phyloP scores from a whole-genome alignment of 2,888 invertebrate genomes.

The Prosapia bicincta region DNA sequence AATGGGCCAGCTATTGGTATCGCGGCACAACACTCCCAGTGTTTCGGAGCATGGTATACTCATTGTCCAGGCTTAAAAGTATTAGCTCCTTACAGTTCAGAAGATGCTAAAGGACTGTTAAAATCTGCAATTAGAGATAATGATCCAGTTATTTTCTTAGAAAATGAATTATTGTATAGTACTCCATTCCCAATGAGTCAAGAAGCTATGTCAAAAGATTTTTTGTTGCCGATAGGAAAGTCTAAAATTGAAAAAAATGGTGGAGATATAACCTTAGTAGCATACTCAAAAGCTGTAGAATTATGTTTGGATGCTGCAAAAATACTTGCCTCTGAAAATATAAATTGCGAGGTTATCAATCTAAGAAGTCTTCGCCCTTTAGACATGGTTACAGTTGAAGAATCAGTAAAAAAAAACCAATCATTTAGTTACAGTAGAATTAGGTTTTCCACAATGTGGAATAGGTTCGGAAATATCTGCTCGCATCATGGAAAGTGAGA shows the following conservation, averaged over 20 bases:
- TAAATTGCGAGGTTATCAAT: conserved; percentile 92
- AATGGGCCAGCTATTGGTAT: conserved; percentile 96
- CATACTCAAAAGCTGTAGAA: conserved; percentile 84
- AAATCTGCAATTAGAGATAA: conserved; percentile 94
- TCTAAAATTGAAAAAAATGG: conserved; percentile 80
- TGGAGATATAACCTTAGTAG: conserved; percentile 83
- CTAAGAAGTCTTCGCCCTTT: conserved; percentile 86
- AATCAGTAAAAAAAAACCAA: conserved; percentile 93
- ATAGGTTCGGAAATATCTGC: conserved; percentile 94
- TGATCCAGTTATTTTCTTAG: conserved; percentile 92
- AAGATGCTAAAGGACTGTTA: conserved; percentile 89
- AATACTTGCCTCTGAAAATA: conserved; percentile 79
- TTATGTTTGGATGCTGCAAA: conserved; percentile 81
- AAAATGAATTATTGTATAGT: conserved; percentile 95
- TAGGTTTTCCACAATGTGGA: conserved; percentile 94
- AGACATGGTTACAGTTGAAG: conserved; percentile 69
- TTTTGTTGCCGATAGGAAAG: conserved; percentile 89
- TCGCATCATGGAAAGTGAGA: conserved; percentile 83
- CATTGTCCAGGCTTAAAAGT: conserved; percentile 96
- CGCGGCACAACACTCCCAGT: conserved; percentile 97
- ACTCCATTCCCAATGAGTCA: conserved; percentile 83
- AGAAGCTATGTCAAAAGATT: conserved; percentile 82
- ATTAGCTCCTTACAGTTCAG: conserved; percentile 85
- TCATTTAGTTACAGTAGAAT: conserved; percentile 89
- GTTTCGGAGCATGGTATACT: conserved; percentile 95